Evolutionary conservation across 1,140 invertebrate genomes (phyloP).

Genomic region (Drosophila cardini): DNA sequence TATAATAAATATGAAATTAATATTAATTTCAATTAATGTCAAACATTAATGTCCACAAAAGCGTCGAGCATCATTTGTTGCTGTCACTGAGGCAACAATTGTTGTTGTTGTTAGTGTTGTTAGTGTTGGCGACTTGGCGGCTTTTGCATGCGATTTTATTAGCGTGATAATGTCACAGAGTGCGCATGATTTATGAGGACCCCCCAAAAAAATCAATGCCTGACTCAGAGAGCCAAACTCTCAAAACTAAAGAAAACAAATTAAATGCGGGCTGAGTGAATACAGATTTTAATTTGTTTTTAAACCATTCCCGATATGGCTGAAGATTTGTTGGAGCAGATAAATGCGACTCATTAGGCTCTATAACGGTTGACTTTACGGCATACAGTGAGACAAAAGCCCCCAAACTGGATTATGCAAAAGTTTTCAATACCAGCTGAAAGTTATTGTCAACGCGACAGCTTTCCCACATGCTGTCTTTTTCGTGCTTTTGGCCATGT

Average conservation of each 20-base stretch:
- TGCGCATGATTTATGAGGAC: constrained; percentile 80
- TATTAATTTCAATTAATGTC: constrained; percentile 85
- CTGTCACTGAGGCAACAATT: constrained; percentile 59
- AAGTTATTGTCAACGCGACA: constrained; percentile 37
- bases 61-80: constrained; percentile 83
- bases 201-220: constrained; percentile 48
- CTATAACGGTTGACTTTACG: constrained; percentile 63
- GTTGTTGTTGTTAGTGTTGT: constrained; percentile 20
- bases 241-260: not conserved
- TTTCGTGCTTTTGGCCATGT: not conserved
- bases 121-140: constrained; percentile 61
- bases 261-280: constrained; percentile 28
- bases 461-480: constrained; percentile 71
- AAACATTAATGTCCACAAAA: constrained; percentile 84
- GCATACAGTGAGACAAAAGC: constrained; percentile 36
- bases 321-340: constrained; percentile 52
- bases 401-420: constrained; percentile 32
- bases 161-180: constrained; percentile 83
- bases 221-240: constrained; percentile 28
- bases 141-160: constrained; percentile 81
- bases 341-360: constrained; percentile 78
- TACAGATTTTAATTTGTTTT: constrained; percentile 74
- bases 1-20: constrained; percentile 84
- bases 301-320: constrained; percentile 58
- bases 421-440: constrained; percentile 26